These are phyloP conservation scores for Marasmarcha lunaedactyla DNA, from an alignment of 2,888 invertebrate genomes.

Conservation along the genomic window DNA sequence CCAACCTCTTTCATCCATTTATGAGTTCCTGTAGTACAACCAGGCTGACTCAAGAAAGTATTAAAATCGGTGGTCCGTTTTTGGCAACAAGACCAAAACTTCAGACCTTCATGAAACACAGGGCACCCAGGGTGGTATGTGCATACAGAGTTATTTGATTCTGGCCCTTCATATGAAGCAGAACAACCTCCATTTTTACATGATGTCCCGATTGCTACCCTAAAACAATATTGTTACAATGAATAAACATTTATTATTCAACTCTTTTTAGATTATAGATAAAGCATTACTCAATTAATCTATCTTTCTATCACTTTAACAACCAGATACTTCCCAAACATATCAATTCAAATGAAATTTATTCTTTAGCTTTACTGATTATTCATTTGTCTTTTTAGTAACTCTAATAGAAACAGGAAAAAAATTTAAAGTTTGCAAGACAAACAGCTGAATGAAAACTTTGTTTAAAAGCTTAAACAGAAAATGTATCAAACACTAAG, in stretches of 20 bases:
- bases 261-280: slow-evolving; percentile 2
- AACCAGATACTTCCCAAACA: no score
- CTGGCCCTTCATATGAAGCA: slow-evolving; percentile 74
- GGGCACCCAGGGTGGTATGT: slow-evolving; percentile 89
- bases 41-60: slow-evolving; percentile 90
- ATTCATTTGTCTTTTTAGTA: no score
- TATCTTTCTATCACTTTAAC: no score
- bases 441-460: no score
- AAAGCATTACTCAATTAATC: no score
- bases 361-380: no score
- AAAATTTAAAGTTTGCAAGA: no score
- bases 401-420: no score
- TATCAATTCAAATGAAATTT: no score
- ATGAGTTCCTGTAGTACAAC: slow-evolving; percentile 88
- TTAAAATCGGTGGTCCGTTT: slow-evolving; percentile 94
- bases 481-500: no score
- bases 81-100: slow-evolving; percentile 97
- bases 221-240: no score
- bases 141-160: slow-evolving; percentile 75
- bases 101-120: slow-evolving; percentile 96
- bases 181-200: slow-evolving; percentile 91
- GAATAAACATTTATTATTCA: slow-evolving; percentile 15
- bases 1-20: slow-evolving; percentile 83
- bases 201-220: slow-evolving; percentile 76
- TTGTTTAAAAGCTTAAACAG: no score